Conservation (phyloP, 2,113 vertebrate genomes). For the Cyphotilapia sp. region DNA sequence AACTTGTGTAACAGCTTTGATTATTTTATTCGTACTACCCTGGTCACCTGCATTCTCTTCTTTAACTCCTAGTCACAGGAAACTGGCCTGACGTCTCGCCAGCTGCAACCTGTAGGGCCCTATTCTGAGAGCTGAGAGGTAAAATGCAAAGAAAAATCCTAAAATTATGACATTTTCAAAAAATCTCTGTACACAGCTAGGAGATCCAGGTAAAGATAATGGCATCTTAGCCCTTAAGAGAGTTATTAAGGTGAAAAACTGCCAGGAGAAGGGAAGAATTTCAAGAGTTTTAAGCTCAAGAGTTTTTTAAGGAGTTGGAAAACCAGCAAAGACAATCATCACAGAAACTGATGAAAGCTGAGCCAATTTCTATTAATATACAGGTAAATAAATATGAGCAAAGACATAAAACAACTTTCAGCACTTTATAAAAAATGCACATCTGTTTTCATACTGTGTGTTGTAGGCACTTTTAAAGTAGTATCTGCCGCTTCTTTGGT, state of each 20-base stretch:
- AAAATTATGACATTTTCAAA: not conserved
- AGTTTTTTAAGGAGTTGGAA: not conserved
- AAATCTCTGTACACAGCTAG: not conserved
- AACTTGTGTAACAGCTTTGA: not conserved
- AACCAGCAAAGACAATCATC: not conserved
- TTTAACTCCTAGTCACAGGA: not conserved
- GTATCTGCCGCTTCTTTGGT: not conserved
- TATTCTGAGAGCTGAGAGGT: not conserved
- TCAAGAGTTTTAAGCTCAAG: not conserved
- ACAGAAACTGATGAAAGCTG: not conserved
- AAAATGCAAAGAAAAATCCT: not conserved
- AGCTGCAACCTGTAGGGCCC: not conserved
- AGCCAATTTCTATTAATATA: not conserved
- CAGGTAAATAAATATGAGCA: not conserved
- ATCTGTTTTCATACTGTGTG: not conserved
- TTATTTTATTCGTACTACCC: not conserved
- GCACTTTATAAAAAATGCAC: not conserved
- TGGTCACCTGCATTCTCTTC: not conserved
- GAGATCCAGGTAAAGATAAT: not conserved
- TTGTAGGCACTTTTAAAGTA: not conserved
- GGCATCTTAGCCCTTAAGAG: not conserved
- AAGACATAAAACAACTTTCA: not conserved
- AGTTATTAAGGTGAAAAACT: not conserved
- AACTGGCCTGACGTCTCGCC: not conserved
- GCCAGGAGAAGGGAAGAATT: not conserved